Conservation (phyloP, 2,113 vertebrate species). For the Entomyzon cyanotis region DNA sequence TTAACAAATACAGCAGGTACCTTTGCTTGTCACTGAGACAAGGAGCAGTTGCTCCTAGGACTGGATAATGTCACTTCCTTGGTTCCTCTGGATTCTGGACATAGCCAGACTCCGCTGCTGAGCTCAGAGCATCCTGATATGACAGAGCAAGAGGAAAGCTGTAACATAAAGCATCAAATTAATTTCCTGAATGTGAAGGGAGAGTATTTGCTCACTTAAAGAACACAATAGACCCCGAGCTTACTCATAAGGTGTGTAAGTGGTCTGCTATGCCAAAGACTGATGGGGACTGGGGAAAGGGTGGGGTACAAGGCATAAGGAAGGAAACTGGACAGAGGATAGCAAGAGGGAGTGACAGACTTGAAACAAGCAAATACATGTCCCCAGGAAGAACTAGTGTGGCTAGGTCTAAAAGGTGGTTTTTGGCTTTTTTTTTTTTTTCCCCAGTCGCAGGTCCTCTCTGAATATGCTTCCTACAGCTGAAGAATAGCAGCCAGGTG, state of each 20-base stretch:
- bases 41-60: neutral
- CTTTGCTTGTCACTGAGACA: neutral
- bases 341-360: neutral
- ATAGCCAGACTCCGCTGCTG: neutral
- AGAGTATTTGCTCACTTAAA: neutral
- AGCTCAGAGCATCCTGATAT: neutral
- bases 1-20: neutral
- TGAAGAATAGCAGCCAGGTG: neutral
- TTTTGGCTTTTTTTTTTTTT: neutral
- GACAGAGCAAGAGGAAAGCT: neutral
- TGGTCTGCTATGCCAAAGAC: neutral
- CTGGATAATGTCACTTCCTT: neutral
- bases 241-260: neutral
- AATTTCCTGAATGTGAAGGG: neutral
- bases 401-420: neutral
- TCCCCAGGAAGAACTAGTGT: neutral
- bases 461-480: neutral
- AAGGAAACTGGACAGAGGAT: neutral
- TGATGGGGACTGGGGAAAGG: neutral
- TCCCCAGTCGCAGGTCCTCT: neutral
- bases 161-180: neutral
- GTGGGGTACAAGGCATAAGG: neutral
- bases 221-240: neutral
- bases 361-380: neutral
- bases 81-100: neutral